Base-by-base conservation (phyloP, 2,113 vertebrate genomes). In the Cromileptes altivelis region DNA sequence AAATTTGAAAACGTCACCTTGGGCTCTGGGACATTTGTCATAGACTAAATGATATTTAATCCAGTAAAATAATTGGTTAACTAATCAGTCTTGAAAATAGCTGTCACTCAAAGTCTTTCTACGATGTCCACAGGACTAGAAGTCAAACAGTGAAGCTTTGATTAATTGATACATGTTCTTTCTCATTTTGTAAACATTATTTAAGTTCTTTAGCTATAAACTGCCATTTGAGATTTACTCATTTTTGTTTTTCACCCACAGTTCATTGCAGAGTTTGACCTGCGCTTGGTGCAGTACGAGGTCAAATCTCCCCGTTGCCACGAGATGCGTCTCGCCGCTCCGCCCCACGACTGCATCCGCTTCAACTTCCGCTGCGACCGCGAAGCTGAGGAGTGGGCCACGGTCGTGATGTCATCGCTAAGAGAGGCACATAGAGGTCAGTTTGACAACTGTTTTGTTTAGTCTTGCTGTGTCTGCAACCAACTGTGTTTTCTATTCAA, bases 311-410 rank as follows among this genome's bases (percentile, higher is more conserved):
- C 95, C 9, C 93, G 91, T 6, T 95, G 95, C 84, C 97, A 97
- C 0, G 95, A 97, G 90, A 94, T 97, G 92, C 83, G 69, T 0
- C 85, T 95, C 0, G 87, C 76, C 0, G 86, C 93, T 6, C 93
- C 95, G 0, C 91, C 94, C 0, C 92, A 95, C 0, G 93, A 95
- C 85, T 94, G 95, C 61, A 70, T 96, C 79, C 85, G 92, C 67
- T 95, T 97, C 60, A 94, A 91, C 89, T 97, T 97, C 68, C 94
- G 96, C 78, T 96, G 96, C 1, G 96, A 97, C 89, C 94, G 93
- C 5, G 97, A 97, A 75, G 97, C 96, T 0, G 96, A 97, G 91
- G 95, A 95, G 81, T 97, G 97, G 97, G 96, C 96, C 85, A 97
- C 96, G 0, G 95, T 97, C 61, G 89, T 97, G 61, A 96, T 96